Percentiles rank a stretch among this genome's conserved stretches.
Evolutionary conservation across 2,113 vertebrate genomes (phyloP).

Genomic region (Myodes glareolus): DNA sequence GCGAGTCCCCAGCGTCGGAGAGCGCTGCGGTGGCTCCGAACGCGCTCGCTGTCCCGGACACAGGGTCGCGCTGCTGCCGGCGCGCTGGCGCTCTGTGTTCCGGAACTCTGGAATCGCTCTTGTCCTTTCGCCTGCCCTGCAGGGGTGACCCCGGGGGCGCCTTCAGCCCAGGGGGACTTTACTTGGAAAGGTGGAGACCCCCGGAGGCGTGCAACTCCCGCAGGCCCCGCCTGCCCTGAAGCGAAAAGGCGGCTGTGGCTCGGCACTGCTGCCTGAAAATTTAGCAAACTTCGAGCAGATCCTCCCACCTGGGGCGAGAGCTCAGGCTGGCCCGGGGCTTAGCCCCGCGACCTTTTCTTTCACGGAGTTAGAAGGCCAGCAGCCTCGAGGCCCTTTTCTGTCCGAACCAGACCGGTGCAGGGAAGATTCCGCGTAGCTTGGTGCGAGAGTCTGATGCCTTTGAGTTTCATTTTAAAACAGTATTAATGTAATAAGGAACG

Average conservation of each 20-base stretch:
- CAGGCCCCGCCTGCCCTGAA: not conserved
- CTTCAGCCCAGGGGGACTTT: not conserved
- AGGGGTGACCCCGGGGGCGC: not conserved
- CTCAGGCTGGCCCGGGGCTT: not conserved
- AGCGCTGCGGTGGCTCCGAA: not conserved
- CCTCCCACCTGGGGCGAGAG: not conserved
- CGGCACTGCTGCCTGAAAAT: constrained; percentile 42
- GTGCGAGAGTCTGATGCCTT: constrained; percentile 17
- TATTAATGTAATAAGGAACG: constrained; percentile 71
- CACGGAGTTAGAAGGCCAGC: not conserved
- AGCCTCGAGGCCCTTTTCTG: not conserved
- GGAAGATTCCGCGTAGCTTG: not conserved
- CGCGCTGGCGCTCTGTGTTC: not conserved
- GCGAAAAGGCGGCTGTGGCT: not conserved
- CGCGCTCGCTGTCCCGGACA: not conserved
- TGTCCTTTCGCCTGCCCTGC: not conserved
- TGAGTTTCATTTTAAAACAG: constrained; percentile 53
- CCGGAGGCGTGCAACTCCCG: not conserved
- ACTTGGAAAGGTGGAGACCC: not conserved
- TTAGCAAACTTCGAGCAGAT: constrained; percentile 57
- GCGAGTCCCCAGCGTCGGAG: not conserved
- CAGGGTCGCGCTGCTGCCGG: not conserved
- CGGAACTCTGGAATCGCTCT: not conserved
- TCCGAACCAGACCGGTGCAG: not conserved
- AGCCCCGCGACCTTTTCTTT: not conserved